Percentiles rank a stretch among this genome's conserved stretches.
Conservation (phyloP, 2,797 vertebrate genomes). For the Falco novaeseelandiae region DNA sequence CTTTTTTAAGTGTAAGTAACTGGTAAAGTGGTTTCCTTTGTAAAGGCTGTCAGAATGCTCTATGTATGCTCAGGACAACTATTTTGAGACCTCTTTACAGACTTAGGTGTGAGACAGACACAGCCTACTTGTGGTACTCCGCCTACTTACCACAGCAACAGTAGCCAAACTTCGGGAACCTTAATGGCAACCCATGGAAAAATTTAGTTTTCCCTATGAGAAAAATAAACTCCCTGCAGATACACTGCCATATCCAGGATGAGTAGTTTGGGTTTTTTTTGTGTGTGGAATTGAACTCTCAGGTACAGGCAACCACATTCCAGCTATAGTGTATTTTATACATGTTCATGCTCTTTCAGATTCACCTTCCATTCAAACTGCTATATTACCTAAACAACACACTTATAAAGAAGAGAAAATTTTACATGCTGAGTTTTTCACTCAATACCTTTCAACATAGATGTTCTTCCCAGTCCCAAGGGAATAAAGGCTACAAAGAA, state of each 20-base stretch:
- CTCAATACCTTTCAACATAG: slow-evolving; percentile 94
- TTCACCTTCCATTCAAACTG: neutral
- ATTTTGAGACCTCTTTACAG: neutral
- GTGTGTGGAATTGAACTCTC: neutral
- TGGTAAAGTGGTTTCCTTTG: neutral
- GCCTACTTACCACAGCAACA: neutral
- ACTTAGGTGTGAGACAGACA: neutral
- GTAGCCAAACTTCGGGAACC: neutral
- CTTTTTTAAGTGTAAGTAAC: neutral
- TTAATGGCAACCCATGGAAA: neutral
- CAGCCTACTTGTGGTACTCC: neutral
- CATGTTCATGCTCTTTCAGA: neutral
- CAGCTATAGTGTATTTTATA: neutral
- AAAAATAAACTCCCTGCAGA: neutral
- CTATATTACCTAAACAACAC: neutral
- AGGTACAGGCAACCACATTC: neutral
- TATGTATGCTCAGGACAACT: neutral
- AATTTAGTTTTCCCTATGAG: neutral
- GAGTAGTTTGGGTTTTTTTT: neutral
- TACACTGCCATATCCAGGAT: neutral
- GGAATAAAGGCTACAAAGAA: slow-evolving; percentile 93
- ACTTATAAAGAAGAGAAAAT: neutral
- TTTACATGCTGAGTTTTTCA: neutral
- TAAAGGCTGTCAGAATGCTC: neutral
- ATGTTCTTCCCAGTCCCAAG: slow-evolving; percentile 98